Percentiles rank a stretch among this genome's conserved stretches.
These are phyloP conservation scores for Danaus melanippus DNA, from an alignment of 1,140 invertebrate species.

Conservation along the genomic window DNA sequence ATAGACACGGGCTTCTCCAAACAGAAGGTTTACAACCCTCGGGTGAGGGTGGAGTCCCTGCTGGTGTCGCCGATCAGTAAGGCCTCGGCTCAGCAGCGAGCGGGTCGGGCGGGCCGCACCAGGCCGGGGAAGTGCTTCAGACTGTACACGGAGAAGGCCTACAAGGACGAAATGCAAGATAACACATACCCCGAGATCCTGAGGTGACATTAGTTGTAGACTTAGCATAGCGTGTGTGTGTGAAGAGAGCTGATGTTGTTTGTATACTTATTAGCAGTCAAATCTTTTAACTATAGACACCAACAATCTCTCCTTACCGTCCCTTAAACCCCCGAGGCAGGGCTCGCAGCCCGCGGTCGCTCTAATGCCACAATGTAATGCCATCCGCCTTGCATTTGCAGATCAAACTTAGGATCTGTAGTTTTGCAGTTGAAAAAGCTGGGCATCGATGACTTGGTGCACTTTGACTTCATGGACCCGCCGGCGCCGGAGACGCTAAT, in stretches of 20 bases:
- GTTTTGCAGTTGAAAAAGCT: constrained; percentile 99
- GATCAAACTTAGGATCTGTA: constrained; percentile 96
- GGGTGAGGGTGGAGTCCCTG: constrained; percentile 92
- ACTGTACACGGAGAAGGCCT: constrained; percentile 98
- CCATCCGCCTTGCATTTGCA: constrained; percentile 48
- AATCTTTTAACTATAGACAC: too few species aligned
- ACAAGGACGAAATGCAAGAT: constrained; percentile 99
- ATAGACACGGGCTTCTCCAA: constrained; percentile 99
- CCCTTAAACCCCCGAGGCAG: too few species aligned
- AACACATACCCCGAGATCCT: constrained; percentile 99
- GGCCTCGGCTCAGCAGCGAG: constrained; percentile 98
- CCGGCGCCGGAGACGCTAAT: constrained; percentile 99
- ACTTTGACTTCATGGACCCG: constrained; percentile 99
- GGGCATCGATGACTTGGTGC: constrained; percentile 99
- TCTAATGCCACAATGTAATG: constrained; percentile 4
- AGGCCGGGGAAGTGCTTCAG: constrained; percentile 98
- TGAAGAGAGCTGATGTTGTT: too few species aligned
- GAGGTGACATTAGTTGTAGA: constrained; percentile 40
- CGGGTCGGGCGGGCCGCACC: constrained; percentile 97
- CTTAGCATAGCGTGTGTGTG: too few species aligned
- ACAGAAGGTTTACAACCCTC: constrained; percentile 79
- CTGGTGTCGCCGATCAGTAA: constrained; percentile 99
- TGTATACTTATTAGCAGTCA: too few species aligned
- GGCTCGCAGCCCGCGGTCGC: too few species aligned
- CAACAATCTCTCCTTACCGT: too few species aligned